Evolutionary conservation across 2,797 vertebrate genomes (phyloP), one percentile per base, ranked within the genome.

Genomic region (Carapus acus): DNA sequence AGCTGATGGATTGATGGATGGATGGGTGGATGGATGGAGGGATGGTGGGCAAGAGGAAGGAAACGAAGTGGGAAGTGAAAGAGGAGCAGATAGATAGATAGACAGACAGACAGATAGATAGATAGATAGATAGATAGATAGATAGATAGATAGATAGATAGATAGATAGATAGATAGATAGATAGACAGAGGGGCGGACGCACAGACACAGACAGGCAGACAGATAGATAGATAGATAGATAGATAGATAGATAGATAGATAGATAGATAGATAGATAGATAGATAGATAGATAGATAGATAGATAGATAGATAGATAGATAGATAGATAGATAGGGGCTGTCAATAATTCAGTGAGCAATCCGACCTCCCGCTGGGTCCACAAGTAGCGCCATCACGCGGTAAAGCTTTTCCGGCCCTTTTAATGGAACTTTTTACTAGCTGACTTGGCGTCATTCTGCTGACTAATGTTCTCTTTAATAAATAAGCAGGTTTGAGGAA

Each of bases 381-480:
- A 68, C 43, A 63, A 69, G 65, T 70, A 60, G 55, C 74, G 71
- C 77, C 75, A 75, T 80, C 80, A 75, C 67, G 69, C 57, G 58
- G 60, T 72, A 78, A 77, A 78, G 79, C 80, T 73, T 82, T 78
- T 58, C 43, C 56, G 40, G 65, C 45, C 58, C 54, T 74, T n/a
- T 79, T 84, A 84, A 84, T 76, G 79, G 73, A 71, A 58, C 77
- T 70, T 65, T 81, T 72, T 71, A 74, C 62, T 38, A 45, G 57
- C 69, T 65, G 42, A 27, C 63, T 58, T 65, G 50, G 59, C 51
- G 62, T 60, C 60, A 36, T 82, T 80, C 69, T 82, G 84, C 85
- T 87, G 85, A 86, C 82, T 83, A 80, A 85, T 79, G 74, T 46
- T 61, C 59, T 76, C 65, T 67, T 85, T 41, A 85, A 86, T 86